phyloP scores from a whole-genome alignment of 1,140 invertebrate genomes.

The Drosophila prosaltans region DNA sequence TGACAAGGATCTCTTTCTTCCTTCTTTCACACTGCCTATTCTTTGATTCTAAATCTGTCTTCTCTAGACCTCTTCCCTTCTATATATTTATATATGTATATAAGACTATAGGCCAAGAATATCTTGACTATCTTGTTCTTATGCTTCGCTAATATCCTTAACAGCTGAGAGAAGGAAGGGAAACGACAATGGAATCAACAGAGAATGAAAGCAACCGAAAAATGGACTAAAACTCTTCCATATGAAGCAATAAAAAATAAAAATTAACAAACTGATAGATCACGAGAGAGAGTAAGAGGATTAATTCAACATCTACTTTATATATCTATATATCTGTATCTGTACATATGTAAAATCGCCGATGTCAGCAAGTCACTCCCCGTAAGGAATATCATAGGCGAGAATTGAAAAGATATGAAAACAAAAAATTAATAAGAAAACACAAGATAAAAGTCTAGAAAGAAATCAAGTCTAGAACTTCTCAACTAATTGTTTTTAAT shows the following conservation, averaged over 20 bases:
- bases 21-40: constrained; percentile 8
- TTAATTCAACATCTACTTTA: not conserved
- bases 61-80: not conserved
- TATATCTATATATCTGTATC: not conserved
- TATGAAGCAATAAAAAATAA: constrained; percentile 2
- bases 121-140: too few species aligned
- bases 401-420: not conserved
- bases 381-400: constrained; percentile 4
- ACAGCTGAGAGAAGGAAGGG: not conserved
- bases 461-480: constrained; percentile 40
- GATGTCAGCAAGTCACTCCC: not conserved
- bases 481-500: constrained; percentile 52
- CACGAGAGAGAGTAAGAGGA: not conserved
- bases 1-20: constrained; percentile 2
- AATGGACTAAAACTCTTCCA: not conserved
- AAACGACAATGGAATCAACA: not conserved
- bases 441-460: constrained; percentile 8
- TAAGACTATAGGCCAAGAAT: not conserved
- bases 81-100: not conserved
- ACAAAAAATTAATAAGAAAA: constrained; percentile 10
- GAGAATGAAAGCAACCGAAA: not conserved
- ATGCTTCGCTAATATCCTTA: not conserved
- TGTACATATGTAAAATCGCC: not conserved
- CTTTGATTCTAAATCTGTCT: not conserved
- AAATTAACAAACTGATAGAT: not conserved